phyloP scores from a whole-genome alignment of 2,797 vertebrate genomes.

The Holocentrus rufus region DNA sequence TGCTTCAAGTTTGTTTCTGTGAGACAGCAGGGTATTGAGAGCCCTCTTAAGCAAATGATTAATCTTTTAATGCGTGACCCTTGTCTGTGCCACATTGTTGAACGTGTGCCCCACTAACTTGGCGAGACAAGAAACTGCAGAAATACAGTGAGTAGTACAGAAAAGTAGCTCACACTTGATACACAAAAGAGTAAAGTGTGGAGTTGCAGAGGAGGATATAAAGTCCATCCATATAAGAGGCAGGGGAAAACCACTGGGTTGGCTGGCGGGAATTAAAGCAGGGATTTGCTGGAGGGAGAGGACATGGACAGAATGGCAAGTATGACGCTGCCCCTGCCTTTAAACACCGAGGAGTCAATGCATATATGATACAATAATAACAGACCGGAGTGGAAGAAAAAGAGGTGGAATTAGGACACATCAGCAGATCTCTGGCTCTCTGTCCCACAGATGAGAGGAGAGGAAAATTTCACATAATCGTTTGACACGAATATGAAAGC shows the following conservation, averaged over 20 bases:
- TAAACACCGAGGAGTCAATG: constrained; percentile 26
- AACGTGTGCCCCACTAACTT: constrained; percentile 20
- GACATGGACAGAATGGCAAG: constrained; percentile 30
- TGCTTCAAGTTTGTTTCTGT: constrained; percentile 23
- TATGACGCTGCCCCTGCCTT: constrained; percentile 26
- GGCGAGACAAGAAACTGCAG: constrained; percentile 26
- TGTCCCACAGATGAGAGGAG: too few species aligned
- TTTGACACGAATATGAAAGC: too few species aligned
- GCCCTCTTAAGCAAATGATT: constrained; percentile 7
- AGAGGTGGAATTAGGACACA: constrained; percentile 3
- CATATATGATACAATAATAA: background rate
- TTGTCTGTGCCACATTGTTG: constrained; percentile 23
- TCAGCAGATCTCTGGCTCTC: constrained; percentile 3
- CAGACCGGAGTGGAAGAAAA: background rate
- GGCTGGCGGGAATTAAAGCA: constrained; percentile 43
- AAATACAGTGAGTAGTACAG: constrained; percentile 14
- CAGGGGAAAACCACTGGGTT: constrained; percentile 30
- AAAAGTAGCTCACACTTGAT: background rate
- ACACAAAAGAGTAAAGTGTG: background rate
- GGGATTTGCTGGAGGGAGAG: constrained; percentile 27
- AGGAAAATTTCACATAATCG: too few species aligned
- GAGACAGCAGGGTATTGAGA: constrained; percentile 27
- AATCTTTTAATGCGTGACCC: constrained; percentile 24
- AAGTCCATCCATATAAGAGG: constrained; percentile 34
- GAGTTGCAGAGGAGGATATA: constrained; percentile 30